phyloP scores from a whole-genome alignment of 2,888 invertebrate species.

The Netelia inedita region DNA sequence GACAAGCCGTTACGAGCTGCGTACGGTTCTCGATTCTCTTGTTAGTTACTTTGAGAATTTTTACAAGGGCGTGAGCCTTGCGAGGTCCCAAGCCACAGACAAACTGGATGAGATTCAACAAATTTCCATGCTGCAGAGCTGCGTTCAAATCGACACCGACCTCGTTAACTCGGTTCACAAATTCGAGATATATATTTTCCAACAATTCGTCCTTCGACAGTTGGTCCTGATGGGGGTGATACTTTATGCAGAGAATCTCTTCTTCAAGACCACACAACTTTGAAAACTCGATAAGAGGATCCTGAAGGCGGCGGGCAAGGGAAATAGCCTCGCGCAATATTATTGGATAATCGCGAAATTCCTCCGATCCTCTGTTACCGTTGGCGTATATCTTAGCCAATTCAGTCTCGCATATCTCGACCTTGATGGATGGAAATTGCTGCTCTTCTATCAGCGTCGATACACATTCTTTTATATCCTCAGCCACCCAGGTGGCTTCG shows the following conservation, averaged over 20 bases:
- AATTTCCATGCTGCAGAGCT: conserved; percentile 94
- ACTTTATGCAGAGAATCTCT: conserved; percentile 96
- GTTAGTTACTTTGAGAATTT: conserved; percentile 95
- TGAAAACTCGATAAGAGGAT: conserved; percentile 97
- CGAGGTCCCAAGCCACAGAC: conserved; percentile 97
- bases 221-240: conserved; percentile 91
- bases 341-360: conserved; percentile 96
- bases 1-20: conserved; percentile 96
- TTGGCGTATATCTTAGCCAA: conserved; percentile 96
- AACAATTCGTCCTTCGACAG: conserved; percentile 93
- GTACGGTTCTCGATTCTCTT: conserved; percentile 96
- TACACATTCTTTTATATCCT: conserved; percentile 90
- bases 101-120: conserved; percentile 95
- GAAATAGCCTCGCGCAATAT: conserved; percentile 96
- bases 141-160: conserved; percentile 98
- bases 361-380: conserved; percentile 93
- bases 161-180: conserved; percentile 97
- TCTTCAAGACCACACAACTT: conserved; percentile 98
- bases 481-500: conserved; percentile 92
- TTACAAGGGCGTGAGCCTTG: conserved; percentile 94
- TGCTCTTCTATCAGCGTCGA: conserved; percentile 92
- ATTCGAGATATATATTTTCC: conserved; percentile 93
- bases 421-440: conserved; percentile 93
- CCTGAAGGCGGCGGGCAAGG: conserved; percentile 94
- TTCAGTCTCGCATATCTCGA: conserved; percentile 97